These are phyloP conservation scores for Eremobia ochroleuca DNA, from an alignment of 2,888 invertebrate genomes.

Conservation along the genomic window DNA sequence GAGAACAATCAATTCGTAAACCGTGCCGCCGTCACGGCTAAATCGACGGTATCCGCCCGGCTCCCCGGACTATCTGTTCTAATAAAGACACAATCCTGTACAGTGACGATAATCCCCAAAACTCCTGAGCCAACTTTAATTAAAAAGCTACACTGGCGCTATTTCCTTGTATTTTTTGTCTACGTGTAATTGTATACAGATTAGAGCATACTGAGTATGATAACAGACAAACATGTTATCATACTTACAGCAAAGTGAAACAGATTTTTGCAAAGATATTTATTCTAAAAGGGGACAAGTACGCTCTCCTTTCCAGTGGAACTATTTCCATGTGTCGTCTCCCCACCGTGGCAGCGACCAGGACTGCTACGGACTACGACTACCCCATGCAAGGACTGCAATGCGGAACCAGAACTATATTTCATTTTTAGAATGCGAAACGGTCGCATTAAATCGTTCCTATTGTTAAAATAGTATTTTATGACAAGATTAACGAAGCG, in stretches of 20 bases:
- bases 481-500: constrained; percentile 83
- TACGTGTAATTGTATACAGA: constrained; percentile 36
- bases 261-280: constrained; percentile 13
- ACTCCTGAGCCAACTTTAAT: constrained; percentile 59
- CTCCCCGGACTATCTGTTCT: constrained; percentile 73
- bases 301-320: constrained; percentile 55
- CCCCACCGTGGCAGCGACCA: constrained; percentile 59
- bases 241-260: neutral
- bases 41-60: constrained; percentile 88
- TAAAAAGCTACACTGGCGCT: constrained; percentile 50
- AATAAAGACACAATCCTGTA: constrained; percentile 51
- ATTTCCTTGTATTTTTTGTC: constrained; percentile 38
- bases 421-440: constrained; percentile 88
- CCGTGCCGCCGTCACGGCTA: constrained; percentile 80
- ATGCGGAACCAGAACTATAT: constrained; percentile 88
- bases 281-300: constrained; percentile 18
- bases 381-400: constrained; percentile 88
- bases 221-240: constrained; percentile 11
- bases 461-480: constrained; percentile 84
- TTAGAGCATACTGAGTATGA: constrained; percentile 5
- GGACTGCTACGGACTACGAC: constrained; percentile 70
- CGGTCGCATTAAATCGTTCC: constrained; percentile 81
- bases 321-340: constrained; percentile 59
- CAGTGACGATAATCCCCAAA: constrained; percentile 55
- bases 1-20: constrained; percentile 86